phyloP scores from a whole-genome alignment of 2,888 invertebrate species.

The Cheilosia vernalis region DNA sequence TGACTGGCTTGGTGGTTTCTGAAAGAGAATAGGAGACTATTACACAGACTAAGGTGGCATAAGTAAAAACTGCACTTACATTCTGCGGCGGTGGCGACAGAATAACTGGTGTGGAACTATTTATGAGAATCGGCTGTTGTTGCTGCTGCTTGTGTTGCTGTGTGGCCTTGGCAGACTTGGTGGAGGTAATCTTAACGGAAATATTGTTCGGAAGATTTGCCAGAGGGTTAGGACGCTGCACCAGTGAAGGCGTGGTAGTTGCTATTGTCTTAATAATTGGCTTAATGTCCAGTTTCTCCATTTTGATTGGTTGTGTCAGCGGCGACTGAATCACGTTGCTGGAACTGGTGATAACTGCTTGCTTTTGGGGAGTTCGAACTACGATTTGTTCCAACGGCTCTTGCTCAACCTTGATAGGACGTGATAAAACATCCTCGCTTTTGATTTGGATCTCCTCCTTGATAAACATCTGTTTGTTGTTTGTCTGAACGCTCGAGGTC shows the following conservation, averaged over 20 bases:
- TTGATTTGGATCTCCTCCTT: slow-evolving; percentile 82
- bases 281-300: slow-evolving; percentile 81
- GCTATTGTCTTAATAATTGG: slow-evolving; percentile 77
- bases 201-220: slow-evolving; percentile 82
- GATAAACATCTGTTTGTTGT: slow-evolving; percentile 76
- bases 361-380: slow-evolving; percentile 78
- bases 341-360: slow-evolving; percentile 72
- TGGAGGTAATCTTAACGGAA: slow-evolving; percentile 82
- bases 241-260: slow-evolving; percentile 74
- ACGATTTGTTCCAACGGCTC: slow-evolving; percentile 77
- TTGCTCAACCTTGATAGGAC: slow-evolving; percentile 80
- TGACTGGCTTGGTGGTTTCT: slow-evolving; percentile 62
- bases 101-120: slow-evolving; percentile 81
- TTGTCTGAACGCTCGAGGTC: slow-evolving; percentile 43
- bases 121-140: slow-evolving; percentile 80
- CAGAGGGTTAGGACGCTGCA: slow-evolving; percentile 79
- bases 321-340: slow-evolving; percentile 46
- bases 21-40: background rate
- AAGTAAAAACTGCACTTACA: slow-evolving; percentile 74
- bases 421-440: slow-evolving; percentile 81
- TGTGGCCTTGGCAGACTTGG: slow-evolving; percentile 78
- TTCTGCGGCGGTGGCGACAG: slow-evolving; percentile 78
- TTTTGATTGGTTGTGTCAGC: slow-evolving; percentile 78
- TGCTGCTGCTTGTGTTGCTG: slow-evolving; percentile 62
- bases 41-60: background rate